phyloP scores from a whole-genome alignment of 2,113 vertebrate species.

The Poecile atricapillus region DNA sequence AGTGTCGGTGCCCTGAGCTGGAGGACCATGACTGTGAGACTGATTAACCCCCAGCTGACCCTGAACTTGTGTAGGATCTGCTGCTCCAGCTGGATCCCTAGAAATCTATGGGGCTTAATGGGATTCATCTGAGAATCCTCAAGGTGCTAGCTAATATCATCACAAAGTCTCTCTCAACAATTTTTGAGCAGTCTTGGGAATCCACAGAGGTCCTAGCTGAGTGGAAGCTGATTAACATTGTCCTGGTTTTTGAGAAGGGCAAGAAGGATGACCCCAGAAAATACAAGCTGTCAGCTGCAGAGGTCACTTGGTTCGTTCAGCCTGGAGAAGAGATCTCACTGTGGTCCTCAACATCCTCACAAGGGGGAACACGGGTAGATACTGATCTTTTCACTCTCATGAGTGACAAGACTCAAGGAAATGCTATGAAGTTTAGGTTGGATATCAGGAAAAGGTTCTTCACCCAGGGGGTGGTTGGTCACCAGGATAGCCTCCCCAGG shows the following conservation, averaged over 20 bases:
- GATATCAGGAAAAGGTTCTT: not conserved
- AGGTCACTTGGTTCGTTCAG: not conserved
- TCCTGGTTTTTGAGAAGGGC: not conserved
- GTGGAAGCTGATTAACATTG: not conserved
- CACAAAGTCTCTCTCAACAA: not conserved
- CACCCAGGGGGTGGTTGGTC: not conserved
- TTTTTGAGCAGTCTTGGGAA: not conserved
- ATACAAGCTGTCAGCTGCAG: not conserved
- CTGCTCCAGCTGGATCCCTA: not conserved
- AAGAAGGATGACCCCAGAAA: not conserved
- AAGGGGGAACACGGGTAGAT: not conserved
- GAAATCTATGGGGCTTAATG: not conserved
- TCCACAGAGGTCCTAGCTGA: not conserved
- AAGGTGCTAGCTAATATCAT: not conserved
- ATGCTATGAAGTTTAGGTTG: not conserved
- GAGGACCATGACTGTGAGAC: not conserved
- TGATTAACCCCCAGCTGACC: rapidly evolving
- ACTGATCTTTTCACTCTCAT: not conserved
- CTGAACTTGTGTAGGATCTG: not conserved
- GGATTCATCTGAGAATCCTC: not conserved
- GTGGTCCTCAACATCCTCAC: not conserved
- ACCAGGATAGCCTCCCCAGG: not conserved
- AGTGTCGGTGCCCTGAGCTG: not conserved
- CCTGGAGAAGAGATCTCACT: not conserved
- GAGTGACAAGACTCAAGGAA: not conserved